Evolutionary conservation across 2,888 invertebrate genomes (phyloP).

Genomic region (Acleris sparsana): DNA sequence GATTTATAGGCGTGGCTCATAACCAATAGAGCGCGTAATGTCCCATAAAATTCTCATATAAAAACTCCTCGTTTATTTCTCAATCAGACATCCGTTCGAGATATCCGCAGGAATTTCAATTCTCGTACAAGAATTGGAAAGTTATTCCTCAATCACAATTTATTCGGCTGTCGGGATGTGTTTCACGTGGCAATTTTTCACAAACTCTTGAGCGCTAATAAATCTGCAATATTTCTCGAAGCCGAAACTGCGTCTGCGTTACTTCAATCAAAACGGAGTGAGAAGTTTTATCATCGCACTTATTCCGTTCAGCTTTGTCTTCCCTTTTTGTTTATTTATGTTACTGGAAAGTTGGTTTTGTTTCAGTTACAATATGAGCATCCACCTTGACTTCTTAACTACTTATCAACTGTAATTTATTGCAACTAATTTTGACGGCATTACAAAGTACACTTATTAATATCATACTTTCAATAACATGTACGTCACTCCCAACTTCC

Average conservation of each 20-base stretch:
- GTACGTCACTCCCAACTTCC: constrained; percentile 1
- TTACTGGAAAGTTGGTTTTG: neutral
- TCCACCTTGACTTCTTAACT: too few species aligned
- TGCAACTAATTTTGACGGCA: too few species aligned
- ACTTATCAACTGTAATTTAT: too few species aligned
- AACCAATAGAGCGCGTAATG: constrained; percentile 47
- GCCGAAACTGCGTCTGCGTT: constrained; percentile 38
- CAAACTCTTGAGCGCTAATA: constrained; percentile 49
- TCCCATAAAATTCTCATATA: constrained; percentile 42
- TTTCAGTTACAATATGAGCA: neutral
- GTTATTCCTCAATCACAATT: constrained; percentile 46
- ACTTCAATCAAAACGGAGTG: constrained; percentile 40
- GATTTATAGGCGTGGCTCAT: constrained; percentile 50
- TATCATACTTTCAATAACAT: constrained; percentile 23
- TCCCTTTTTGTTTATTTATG: constrained; percentile 16
- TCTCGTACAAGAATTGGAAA: constrained; percentile 41
- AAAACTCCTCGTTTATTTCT: constrained; percentile 31
- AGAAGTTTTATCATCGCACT: constrained; percentile 41
- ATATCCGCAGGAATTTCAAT: constrained; percentile 37
- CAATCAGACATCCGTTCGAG: constrained; percentile 22
- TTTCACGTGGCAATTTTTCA: constrained; percentile 49
- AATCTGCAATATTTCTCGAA: constrained; percentile 45
- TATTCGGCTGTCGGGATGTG: constrained; percentile 43
- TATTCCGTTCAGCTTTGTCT: constrained; percentile 41
- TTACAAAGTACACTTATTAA: neutral